Evolutionary conservation across 2,888 invertebrate species (phyloP).

Genomic region (Mamestra brassicae): DNA sequence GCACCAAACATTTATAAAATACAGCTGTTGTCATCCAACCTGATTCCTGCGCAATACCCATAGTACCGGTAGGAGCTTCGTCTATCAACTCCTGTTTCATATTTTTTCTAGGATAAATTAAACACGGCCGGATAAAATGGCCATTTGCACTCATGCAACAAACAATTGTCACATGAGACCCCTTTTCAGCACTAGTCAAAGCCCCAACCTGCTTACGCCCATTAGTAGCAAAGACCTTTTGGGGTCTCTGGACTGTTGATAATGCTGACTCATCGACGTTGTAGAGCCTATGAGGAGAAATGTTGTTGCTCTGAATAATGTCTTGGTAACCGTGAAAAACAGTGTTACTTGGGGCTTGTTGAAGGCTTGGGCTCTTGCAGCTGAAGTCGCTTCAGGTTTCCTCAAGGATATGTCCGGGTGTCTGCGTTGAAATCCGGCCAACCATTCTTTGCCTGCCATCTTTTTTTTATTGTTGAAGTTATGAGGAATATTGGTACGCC

Average conservation of each 20-base stretch:
- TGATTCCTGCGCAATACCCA: slow-evolving; percentile 68
- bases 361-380: background rate
- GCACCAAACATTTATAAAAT: slow-evolving; percentile 65
- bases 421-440: slow-evolving; percentile 34
- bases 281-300: slow-evolving; percentile 69
- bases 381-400: slow-evolving; percentile 55
- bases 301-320: slow-evolving; percentile 25
- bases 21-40: slow-evolving; percentile 73
- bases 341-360: too few relatives aligned
- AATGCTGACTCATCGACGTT: slow-evolving; percentile 76
- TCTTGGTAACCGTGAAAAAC: slow-evolving; percentile 23
- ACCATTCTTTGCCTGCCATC: slow-evolving; percentile 60
- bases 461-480: slow-evolving; percentile 9
- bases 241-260: slow-evolving; percentile 78
- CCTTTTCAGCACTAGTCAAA: slow-evolving; percentile 77
- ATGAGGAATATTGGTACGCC: background rate
- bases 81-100: slow-evolving; percentile 71
- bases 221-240: slow-evolving; percentile 64
- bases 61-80: slow-evolving; percentile 73
- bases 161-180: slow-evolving; percentile 73
- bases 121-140: slow-evolving; percentile 71
- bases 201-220: slow-evolving; percentile 78
- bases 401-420: slow-evolving; percentile 39
- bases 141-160: slow-evolving; percentile 61
- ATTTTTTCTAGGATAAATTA: slow-evolving; percentile 74